These are phyloP conservation scores for Aselliscus stoliczkanus DNA, from an alignment of 2,797 vertebrate species.

Conservation along the genomic window DNA sequence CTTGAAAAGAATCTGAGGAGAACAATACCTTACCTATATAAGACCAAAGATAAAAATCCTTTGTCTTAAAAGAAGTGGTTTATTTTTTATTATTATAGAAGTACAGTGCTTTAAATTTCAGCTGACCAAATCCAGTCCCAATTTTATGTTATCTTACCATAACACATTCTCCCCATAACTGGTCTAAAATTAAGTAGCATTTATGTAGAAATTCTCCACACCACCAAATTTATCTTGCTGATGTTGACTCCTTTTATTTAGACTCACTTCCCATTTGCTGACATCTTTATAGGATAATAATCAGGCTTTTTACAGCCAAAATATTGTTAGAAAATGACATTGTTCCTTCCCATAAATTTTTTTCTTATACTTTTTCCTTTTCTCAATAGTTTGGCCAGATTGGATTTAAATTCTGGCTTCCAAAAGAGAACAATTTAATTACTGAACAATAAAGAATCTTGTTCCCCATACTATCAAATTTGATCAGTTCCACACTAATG, in stretches of 20 bases:
- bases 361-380: neutral
- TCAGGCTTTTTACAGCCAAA: conserved; percentile 22
- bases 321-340: conserved; percentile 20
- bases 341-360: conserved; percentile 12
- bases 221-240: neutral
- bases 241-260: conserved; percentile 13
- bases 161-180: neutral
- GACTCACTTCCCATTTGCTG: neutral
- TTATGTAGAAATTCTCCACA: neutral
- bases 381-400: neutral
- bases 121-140: neutral
- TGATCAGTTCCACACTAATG: neutral
- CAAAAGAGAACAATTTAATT: conserved; percentile 7
- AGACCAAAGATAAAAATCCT: neutral
- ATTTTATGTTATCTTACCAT: neutral
- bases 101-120: neutral
- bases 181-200: neutral
- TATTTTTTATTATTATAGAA: neutral
- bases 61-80: neutral
- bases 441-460: conserved; percentile 32
- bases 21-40: neutral
- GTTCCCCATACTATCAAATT: neutral
- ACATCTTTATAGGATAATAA: conserved; percentile 4
- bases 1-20: neutral
- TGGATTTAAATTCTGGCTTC: conserved; percentile 14